A percentile compares a stretch with the other conserved stretches of the same genome.
phyloP scores from a whole-genome alignment of 2,797 vertebrate species.

The Acipenser ruthenus region DNA sequence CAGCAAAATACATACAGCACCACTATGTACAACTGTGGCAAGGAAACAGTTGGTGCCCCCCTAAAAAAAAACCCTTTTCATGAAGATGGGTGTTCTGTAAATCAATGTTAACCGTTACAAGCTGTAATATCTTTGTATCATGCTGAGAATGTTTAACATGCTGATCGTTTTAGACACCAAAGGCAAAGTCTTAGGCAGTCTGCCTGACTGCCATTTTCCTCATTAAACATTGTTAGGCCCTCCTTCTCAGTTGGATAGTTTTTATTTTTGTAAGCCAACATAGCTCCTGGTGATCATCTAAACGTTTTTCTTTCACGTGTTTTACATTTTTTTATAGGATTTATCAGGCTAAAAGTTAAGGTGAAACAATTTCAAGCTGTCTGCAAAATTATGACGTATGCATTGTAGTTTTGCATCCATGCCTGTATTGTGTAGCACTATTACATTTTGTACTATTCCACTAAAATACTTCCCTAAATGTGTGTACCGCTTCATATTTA shows the following conservation, averaged over 20 bases:
- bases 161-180: conserved; percentile 63
- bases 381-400: too few species aligned
- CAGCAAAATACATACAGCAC: too few species aligned
- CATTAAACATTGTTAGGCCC: conserved; percentile 73
- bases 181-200: conserved; percentile 59
- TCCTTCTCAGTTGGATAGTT: conserved; percentile 55
- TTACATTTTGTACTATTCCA: too few species aligned
- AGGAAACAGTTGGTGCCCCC: too few species aligned
- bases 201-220: conserved; percentile 66
- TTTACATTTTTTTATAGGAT: too few species aligned
- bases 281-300: conserved; percentile 40
- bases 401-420: too few species aligned
- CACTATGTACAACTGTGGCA: too few species aligned
- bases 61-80: conserved; percentile 51
- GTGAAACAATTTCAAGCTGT: too few species aligned
- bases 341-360: too few species aligned
- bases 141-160: conserved; percentile 81
- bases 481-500: too few species aligned
- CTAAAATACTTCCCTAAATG: too few species aligned
- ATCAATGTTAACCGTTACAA: conserved; percentile 67
- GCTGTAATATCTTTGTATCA: conserved; percentile 70
- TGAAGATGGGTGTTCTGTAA: conserved; percentile 50
- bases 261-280: conserved; percentile 32
- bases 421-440: too few species aligned
- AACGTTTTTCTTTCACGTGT: conserved; percentile 30